Percentiles rank a stretch among this genome's conserved stretches.
These are phyloP conservation scores for Tokudaia muenninki DNA, from an alignment of 2,797 vertebrate species.

Conservation along the genomic window DNA sequence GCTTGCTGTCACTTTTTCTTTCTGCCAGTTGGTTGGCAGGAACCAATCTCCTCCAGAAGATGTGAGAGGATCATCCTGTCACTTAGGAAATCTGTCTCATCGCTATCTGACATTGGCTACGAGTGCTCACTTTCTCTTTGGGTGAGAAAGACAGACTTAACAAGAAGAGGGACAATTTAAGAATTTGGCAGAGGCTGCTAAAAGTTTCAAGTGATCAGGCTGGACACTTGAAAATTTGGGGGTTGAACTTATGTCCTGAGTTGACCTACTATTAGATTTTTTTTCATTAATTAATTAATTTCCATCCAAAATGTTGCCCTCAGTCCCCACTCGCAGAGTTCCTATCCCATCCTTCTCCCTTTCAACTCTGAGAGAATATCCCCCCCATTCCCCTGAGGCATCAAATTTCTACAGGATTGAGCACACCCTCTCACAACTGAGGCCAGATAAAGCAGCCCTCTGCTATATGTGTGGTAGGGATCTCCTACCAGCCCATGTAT, in stretches of 20 bases:
- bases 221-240: slow-evolving; percentile 23
- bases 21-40: slow-evolving; percentile 77
- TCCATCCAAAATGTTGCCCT: background rate
- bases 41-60: slow-evolving; percentile 71
- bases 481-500: background rate
- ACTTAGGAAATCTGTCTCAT: slow-evolving; percentile 77
- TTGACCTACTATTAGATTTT: slow-evolving; percentile 48
- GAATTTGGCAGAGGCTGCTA: slow-evolving; percentile 60
- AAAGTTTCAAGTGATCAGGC: slow-evolving; percentile 52
- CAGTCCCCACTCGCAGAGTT: background rate
- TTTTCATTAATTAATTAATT: background rate
- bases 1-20: slow-evolving; percentile 75
- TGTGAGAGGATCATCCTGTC: slow-evolving; percentile 71
- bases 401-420: background rate
- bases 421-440: background rate
- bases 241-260: slow-evolving; percentile 17
- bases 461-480: background rate
- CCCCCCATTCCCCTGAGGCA: background rate
- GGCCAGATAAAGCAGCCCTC: background rate
- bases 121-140: slow-evolving; percentile 68
- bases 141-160: slow-evolving; percentile 61
- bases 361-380: background rate
- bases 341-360: background rate
- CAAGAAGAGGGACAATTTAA: slow-evolving; percentile 45
- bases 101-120: slow-evolving; percentile 72